These are phyloP conservation scores for Haliclona indistincta DNA, from an alignment of 37 sponge, comb jelly and placozoan species.

Conservation along the genomic window DNA sequence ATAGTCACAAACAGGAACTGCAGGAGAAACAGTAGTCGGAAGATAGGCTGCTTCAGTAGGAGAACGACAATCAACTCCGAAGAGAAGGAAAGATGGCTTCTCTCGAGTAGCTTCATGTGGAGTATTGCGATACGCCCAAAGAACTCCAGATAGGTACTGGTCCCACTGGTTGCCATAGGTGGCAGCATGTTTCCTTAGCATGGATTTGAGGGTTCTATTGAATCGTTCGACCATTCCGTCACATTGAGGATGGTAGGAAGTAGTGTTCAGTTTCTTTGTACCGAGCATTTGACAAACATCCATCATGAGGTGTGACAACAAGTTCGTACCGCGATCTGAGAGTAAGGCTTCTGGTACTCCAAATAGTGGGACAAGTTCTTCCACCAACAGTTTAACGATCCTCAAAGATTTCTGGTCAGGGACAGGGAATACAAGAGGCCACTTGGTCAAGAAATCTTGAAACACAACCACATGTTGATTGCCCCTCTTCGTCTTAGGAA, in stretches of 20 bases:
- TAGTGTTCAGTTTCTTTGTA: conserved; percentile 8
- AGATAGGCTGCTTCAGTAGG: too few relatives aligned
- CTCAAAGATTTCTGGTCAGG: conserved; percentile 18
- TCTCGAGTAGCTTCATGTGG: too few relatives aligned
- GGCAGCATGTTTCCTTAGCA: conserved; percentile 1
- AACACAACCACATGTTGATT: conserved; percentile 4
- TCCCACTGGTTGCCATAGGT: too few relatives aligned
- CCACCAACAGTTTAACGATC: background rate
- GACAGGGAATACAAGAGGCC: conserved; percentile 35
- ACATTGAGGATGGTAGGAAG: conserved; percentile 21
- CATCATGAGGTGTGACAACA: conserved; percentile 13
- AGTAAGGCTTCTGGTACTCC: conserved; percentile 26
- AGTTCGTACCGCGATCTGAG: conserved; percentile 33
- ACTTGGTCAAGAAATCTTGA: conserved; percentile 40
- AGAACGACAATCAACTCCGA: too few relatives aligned
- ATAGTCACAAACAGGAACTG: too few relatives aligned
- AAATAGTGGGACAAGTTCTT: background rate
- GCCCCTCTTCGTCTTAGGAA: background rate
- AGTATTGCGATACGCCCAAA: too few relatives aligned
- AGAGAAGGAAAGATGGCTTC: too few relatives aligned
- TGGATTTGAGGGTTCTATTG: conserved; percentile 1
- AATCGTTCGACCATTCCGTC: conserved; percentile 23
- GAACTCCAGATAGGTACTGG: too few relatives aligned
- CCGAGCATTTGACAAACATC: conserved; percentile 18
- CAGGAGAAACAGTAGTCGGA: too few relatives aligned